Evolutionary conservation across 2,888 invertebrate genomes (phyloP), one percentile per base, ranked within the genome.

Genomic region (Nymphalis urticae): DNA sequence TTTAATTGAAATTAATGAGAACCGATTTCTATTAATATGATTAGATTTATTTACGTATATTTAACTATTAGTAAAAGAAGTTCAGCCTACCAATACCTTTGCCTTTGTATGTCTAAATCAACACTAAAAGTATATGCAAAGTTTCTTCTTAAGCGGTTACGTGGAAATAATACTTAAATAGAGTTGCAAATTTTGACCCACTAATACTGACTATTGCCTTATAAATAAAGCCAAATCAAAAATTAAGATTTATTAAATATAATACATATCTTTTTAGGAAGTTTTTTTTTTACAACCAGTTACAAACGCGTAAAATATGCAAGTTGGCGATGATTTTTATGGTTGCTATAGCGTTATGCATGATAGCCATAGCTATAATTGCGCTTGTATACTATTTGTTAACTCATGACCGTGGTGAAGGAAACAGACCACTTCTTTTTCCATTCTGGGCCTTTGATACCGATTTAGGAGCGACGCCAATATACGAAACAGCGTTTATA

Each of bases 241-340:
- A 21, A 21, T 21, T 48, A 17, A 17, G n/a, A 48, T 17, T n/a
- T 48, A 48, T 48, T 48, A 16, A n/a, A n/a, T 6, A n/a, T 48
- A 16, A 17, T 27, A 54, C 3, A 24, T 62, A 48, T 32, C 48
- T 70, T 74, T 75, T 7, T 82, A 88, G 88, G 61, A 62, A 75
- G 54, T 77, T 69, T 24, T 89, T 82, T 74, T 87, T 88, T 59
- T 65, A 77, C 56, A 78, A 78, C 27, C 87, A 88, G 63, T 66
- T 87, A 0, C 62, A 66, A 19, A 87, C 85, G 2, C 85, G 86
- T 82, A 84, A 85, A 69, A 70, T 82, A 2, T 80, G 83, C 59
- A 58, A 85, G 19, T 48, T 76, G 5, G 66, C 76, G 0, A 74
- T 78, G 3, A 53, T 79, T 32, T 84, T 83, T 42, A 79, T 73